Evolutionary conservation across 2,113 vertebrate genomes (phyloP), one percentile per base, ranked within the genome.

Genomic region (Pyrgilauda ruficollis): DNA sequence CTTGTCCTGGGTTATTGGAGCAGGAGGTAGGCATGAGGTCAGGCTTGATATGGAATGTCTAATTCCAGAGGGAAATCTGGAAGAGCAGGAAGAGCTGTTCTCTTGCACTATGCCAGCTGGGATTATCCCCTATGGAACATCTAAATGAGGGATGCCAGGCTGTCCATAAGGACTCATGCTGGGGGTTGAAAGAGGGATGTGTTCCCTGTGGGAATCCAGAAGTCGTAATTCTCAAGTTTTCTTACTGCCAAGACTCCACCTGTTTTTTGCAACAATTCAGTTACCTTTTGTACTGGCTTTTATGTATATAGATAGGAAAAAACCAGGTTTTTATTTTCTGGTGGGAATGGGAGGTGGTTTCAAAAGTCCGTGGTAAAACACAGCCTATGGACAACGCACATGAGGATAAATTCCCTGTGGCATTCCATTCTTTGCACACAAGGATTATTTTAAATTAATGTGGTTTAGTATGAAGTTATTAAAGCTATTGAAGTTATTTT

Each of bases 361-460:
- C 35, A 41, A 2, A 77, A 73, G 72, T 18, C 23, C 2, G 1
- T 37, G 55, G 31, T 66, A 22, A 81, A 91, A 49, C 22, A 53
- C 22, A 79, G 39, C 15, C 35, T 23, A 2, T n/a, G 63, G 59
- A 21, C 16, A 58, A 7, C 33, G 24, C 56, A 15, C 24, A 1
- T 11, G 31, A 86, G 28, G 22, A 27, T 50, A 30, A 41, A 78
- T 64, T 81, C 52, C 69, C 66, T 4, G 1, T 44, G 53, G 43
- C 44, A 17, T 28, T 92, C 90, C 27, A 37, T 67, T 6, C 61
- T 66, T 84, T 8, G 30, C 44, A 24, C 39, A 20, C 20, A 50
- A 66, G 23, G 43, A 52, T 86, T 70, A 39, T 89, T 87, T 92
- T 55, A 50, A 91, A 55, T 82, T 50, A 62, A 58, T 92, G 88